Evolutionary conservation across 2,888 invertebrate genomes (phyloP).

Genomic region (Hirtodrosophila cameraria): DNA sequence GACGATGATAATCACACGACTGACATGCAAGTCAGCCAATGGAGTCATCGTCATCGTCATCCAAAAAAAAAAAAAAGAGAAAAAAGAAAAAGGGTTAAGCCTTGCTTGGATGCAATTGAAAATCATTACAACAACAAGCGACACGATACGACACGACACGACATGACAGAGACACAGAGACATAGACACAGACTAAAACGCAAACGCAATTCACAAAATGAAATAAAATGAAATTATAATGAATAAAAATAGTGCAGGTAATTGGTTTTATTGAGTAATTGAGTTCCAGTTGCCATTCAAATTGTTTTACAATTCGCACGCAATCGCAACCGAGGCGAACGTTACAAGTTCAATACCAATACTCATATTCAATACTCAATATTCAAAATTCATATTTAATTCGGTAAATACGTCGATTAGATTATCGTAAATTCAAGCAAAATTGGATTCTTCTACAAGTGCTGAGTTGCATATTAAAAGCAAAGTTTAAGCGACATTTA

Average conservation of each 20-base stretch:
- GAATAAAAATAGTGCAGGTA: constrained; percentile 79
- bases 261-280: constrained; percentile 81
- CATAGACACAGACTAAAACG: too few relatives aligned
- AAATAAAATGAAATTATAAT: constrained; percentile 80
- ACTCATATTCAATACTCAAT: background rate
- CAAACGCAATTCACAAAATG: constrained; percentile 78
- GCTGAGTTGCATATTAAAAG: too few relatives aligned
- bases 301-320: constrained; percentile 77
- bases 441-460: background rate
- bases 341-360: background rate
- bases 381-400: background rate
- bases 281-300: constrained; percentile 73
- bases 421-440: background rate
- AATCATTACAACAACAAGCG: constrained; percentile 75
- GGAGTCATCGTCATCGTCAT: constrained; percentile 5
- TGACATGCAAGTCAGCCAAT: constrained; percentile 63
- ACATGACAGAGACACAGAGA: too few relatives aligned
- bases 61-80: too few relatives aligned
- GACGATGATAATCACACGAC: constrained; percentile 72
- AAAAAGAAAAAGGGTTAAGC: constrained; percentile 51
- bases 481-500: too few relatives aligned
- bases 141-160: too few relatives aligned
- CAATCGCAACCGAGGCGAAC: constrained; percentile 27
- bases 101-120: constrained; percentile 69
- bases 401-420: background rate